Evolutionary conservation across 2,113 vertebrate species (phyloP).

Genomic region (Datnioides undecimradiatus): DNA sequence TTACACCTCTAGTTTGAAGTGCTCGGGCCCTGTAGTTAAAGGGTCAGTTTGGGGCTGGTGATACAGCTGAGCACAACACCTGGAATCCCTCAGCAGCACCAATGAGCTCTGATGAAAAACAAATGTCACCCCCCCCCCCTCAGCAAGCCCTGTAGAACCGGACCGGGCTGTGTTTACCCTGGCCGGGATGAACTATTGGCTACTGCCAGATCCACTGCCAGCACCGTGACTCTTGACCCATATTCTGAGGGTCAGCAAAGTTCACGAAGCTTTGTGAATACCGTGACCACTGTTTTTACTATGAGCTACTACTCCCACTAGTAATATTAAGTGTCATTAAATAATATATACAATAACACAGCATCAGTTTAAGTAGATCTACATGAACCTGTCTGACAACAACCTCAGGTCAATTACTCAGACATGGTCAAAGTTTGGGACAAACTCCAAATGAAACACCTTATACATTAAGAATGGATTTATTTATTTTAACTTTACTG

Average conservation of each 20-base stretch:
- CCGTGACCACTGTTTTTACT: not conserved
- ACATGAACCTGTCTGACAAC: not conserved
- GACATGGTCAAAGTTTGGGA: not conserved
- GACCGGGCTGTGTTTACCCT: slow-evolving; percentile 70
- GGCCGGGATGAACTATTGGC: slow-evolving; percentile 65
- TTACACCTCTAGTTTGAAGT: slow-evolving; percentile 61
- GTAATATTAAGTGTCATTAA: not conserved
- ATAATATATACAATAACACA: not conserved
- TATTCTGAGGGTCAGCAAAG: slow-evolving; percentile 65
- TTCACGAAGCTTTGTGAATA: slow-evolving; percentile 27
- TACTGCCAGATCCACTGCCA: slow-evolving; percentile 73
- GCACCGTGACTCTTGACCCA: slow-evolving; percentile 68
- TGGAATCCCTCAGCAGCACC: slow-evolving; percentile 80
- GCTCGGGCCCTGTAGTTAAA: slow-evolving; percentile 64
- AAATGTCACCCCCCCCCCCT: slow-evolving; percentile 71
- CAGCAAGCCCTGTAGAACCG: slow-evolving; percentile 61
- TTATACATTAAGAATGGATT: not conserved
- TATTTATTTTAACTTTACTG: not conserved
- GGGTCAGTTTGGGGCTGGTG: slow-evolving; percentile 50
- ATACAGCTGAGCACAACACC: slow-evolving; percentile 79
- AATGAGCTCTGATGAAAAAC: slow-evolving; percentile 79
- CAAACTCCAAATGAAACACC: not conserved
- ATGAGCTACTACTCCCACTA: not conserved
- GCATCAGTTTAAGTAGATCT: no score
- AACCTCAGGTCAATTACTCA: not conserved